Percentiles rank a stretch among this genome's conserved stretches.
Conservation (phyloP, 1,140 invertebrate species). For the Aphaenogaster rudis region DNA sequence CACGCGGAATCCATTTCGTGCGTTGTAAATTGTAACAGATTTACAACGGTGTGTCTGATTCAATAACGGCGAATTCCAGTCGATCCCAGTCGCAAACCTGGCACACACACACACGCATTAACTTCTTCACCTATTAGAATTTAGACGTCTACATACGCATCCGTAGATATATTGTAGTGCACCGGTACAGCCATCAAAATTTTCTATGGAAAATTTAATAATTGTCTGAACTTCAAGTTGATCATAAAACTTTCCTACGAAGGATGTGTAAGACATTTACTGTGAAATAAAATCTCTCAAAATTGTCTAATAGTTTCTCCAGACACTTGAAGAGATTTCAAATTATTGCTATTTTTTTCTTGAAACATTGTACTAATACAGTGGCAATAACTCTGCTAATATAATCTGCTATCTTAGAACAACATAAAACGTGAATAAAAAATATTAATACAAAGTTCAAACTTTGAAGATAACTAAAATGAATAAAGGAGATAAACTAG, state of each 20-base stretch:
- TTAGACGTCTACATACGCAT: not conserved
- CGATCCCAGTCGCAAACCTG: not conserved
- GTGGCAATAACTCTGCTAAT: not conserved
- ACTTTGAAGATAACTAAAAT: not conserved
- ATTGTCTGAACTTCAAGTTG: conserved; percentile 19
- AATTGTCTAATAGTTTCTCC: conserved; percentile 64
- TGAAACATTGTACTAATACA: not conserved
- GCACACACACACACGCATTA: not conserved
- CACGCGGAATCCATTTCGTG: conserved; percentile 24
- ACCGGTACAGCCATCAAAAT: not conserved
- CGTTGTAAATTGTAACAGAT: conserved; percentile 28
- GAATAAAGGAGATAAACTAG: not conserved
- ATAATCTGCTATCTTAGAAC: not conserved
- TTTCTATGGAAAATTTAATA: conserved; percentile 8
- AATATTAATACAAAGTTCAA: not conserved
- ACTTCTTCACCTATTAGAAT: not conserved
- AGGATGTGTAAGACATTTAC: conserved; percentile 62
- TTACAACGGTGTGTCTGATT: not conserved
- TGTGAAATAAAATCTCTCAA: conserved; percentile 52
- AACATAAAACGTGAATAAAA: not conserved
- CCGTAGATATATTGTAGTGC: not conserved
- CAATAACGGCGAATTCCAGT: conserved; percentile 28
- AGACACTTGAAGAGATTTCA: conserved; percentile 58
- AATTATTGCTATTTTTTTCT: conserved; percentile 15
- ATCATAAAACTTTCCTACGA: conserved; percentile 53